Base-by-base conservation (phyloP, 2,113 vertebrate genomes). In the Cervus canadensis region DNA sequence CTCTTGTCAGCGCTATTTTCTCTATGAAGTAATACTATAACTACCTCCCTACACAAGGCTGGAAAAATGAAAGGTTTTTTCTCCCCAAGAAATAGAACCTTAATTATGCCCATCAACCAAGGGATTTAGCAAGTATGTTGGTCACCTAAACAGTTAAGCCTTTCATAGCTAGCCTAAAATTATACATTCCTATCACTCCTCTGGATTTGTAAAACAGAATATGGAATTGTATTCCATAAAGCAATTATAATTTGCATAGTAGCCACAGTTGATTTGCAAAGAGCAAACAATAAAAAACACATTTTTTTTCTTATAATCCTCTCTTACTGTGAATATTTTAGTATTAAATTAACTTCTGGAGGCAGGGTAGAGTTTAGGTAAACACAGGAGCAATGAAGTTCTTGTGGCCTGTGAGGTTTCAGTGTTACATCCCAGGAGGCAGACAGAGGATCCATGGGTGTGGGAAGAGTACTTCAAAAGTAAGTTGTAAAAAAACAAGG, bases 401-500 rank as follows among this genome's bases (percentile, higher is more conserved):
- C 4, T 93, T 50, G 8, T 33, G 36, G 17, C 7, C 7, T 54
- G 19, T n/a, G 33, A 82, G 19, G 74, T 82, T 33, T 36, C 26
- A 36, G 45, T 14, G 1, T 52, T 60, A 2, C 5, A 40, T 1
- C 6, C 16, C 25, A 19, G 8, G 7, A 64, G 33, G 1, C 13
- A 88, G 15, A 76, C 33, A n/a, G 15, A 45, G 52, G 26, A 6
- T 40, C 25, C 5, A 19, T 2, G 0, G 16, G 13, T 57, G 5
- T 50, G 7, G 1, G 3, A 60, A 50, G 11, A 13, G 10, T 16
- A 36, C 3, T 54, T 87, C 16, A 25, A 83, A 43, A 15, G 21
- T 57, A 64, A 79, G 7, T 1, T 4, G 6, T 4, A 56, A 57
- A 81, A 36, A 33, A 21, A 84, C 79, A 43, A 52, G 19, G 45